Base-by-base conservation (phyloP, 2,888 invertebrate species). In the Temnothorax unifasciatus region DNA sequence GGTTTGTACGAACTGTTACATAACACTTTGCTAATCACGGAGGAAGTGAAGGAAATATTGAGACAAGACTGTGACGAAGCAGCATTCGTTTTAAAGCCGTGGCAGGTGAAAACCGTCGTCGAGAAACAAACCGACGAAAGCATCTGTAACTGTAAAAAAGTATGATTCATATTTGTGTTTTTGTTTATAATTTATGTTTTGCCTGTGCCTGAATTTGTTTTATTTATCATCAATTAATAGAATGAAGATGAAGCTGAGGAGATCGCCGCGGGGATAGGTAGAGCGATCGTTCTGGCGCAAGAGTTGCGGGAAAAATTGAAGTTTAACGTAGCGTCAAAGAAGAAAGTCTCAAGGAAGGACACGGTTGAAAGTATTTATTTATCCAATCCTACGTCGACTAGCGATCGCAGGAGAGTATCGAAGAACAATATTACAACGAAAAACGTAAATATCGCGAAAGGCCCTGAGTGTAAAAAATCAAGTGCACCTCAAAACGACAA, bases 21-120 rank as follows among this genome's bases (percentile, higher is more conserved):
- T 11, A 81, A 84, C 18, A 87, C 88, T 79, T 85, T 93, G 21
- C 29, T 57, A 38, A 84, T 88, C 8, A 93, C 94, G 3, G 92
- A 94, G 64, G 84, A 89, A 15, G 92, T 91, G 2, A 94, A 92
- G 83, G 83, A 76, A 63, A 82, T 90, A 44, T 81, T 94, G 34
- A 89, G 91, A 83, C 85, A 34, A 13, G 91, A 94, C 81, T 94
- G 94, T 71, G 92, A 93, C 13, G 93, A 94, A 84, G 94, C 94
- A 1, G 90, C 84, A 82, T 93, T 92, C 79, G 92, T 90, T 75
- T 86, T 95, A 41, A 91, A 92, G 69, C 93, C 94, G 11, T 94
- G 94, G 94, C 84, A 87, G 11, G 85, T 91, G 29, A 92, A 93
- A 88, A 90, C 87, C 9, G 52, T 88, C 3, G 68, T 89, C 13